Conservation (phyloP, 2,113 vertebrate species). For the Pseudorectes ferrugineus region DNA sequence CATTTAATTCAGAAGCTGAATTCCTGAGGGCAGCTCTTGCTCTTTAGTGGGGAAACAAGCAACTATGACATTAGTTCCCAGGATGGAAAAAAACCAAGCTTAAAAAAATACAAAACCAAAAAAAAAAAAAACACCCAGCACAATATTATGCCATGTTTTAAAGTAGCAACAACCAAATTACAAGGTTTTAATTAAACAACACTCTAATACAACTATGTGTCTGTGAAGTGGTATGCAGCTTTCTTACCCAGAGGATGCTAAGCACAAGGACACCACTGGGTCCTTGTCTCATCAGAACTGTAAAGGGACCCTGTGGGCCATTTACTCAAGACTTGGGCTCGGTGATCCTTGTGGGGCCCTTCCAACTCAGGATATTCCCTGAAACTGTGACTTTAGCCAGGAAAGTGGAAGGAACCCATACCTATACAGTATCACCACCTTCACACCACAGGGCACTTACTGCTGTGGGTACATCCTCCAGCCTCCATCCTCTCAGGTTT, state of each 20-base stretch:
- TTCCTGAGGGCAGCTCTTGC: neutral
- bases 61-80: neutral
- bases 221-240: neutral
- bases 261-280: neutral
- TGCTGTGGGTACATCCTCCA: neutral
- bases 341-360: accelerated
- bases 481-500: accelerated
- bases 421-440: neutral
- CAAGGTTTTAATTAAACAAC: neutral
- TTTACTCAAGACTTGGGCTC: neutral
- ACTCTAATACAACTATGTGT: neutral
- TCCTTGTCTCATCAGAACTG: neutral
- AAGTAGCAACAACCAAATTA: neutral
- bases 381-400: neutral
- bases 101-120: neutral
- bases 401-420: accelerated
- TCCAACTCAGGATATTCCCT: neutral
- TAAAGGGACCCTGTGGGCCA: accelerated
- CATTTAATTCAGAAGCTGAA: neutral
- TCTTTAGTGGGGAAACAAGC: neutral
- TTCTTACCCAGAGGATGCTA: neutral
- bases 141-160: neutral
- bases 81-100: accelerated
- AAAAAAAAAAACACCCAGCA: neutral
- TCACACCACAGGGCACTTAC: accelerated